phyloP scores from a whole-genome alignment of 2,797 vertebrate genomes.

The Eulemur albifrons region DNA sequence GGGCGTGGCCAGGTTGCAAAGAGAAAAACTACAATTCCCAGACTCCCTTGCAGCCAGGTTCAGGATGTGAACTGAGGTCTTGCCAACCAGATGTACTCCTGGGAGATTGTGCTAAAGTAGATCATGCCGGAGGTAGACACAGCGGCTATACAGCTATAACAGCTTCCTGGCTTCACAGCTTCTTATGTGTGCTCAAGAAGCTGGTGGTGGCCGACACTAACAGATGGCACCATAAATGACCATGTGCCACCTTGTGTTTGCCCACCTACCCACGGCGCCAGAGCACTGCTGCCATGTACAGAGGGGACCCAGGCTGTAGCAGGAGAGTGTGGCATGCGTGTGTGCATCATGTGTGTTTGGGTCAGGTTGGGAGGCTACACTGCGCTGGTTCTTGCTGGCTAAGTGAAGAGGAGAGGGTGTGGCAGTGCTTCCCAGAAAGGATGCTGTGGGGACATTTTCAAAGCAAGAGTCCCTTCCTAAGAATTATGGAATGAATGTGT shows the following conservation, averaged over 20 bases:
- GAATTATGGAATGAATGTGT: too few species aligned
- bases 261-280: neutral
- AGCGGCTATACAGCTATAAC: neutral
- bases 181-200: neutral
- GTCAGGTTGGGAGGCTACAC: neutral
- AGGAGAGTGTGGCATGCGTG: neutral
- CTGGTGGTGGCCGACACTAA: neutral
- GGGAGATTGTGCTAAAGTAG: neutral
- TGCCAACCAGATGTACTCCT: neutral
- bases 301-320: neutral
- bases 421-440: neutral
- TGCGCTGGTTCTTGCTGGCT: neutral
- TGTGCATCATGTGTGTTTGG: too few species aligned
- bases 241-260: neutral
- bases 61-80: neutral
- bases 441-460: neutral
- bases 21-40: neutral
- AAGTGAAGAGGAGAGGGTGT: neutral
- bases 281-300: neutral
- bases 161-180: neutral
- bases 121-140: neutral
- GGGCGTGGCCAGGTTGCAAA: neutral
- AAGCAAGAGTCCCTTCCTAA: neutral
- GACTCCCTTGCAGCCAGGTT: neutral
- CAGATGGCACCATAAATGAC: rapidly evolving